Evolutionary conservation across 2,888 invertebrate species (phyloP), one percentile per base, ranked within the genome.

Genomic region (Flabesymbios commensalis): DNA sequence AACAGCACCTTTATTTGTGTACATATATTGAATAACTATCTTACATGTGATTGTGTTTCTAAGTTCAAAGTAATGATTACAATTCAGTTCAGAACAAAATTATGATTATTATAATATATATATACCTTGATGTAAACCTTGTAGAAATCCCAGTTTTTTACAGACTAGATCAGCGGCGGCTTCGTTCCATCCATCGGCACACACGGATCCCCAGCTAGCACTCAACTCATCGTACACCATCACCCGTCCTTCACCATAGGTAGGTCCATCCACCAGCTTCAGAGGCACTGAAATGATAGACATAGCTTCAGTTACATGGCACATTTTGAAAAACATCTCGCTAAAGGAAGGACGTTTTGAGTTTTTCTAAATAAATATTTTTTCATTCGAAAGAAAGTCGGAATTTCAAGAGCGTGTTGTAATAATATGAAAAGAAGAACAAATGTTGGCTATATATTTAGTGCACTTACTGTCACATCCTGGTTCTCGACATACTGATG

Each of bases 141-240:
- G 31, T 5, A 24, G 29, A 54, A 61, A 66, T 17, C 69, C 69
- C 10, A 68, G 53, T 41, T 69, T 65, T 19, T 36, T 33, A 29
- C 69, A 69, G 22, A 58, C 64, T 14, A 65, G 59, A 43, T 68
- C 62, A 22, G 64, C 63, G 31, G 56, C 57, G 22, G 32, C 7
- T 45, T 57, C 39, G 48, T 19, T 52, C 67, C 67, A 69, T 22
- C 33, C 55, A 32, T 55, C 56, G 3, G 51, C 59, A 54, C 69
- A 69, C 22, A 69, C 43, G n/a, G 48, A 19, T 19, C 59, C 54
- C 68, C 65, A 69, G 33, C 41, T 22, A 32, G n/a, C 22, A 5
- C 26, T 19, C 7, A 32, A 19, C 26, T 53, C 52, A 47, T 63
- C 58, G 51, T 55, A 61, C 31, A 67, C 36, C 47, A 47, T 45